phyloP scores from a whole-genome alignment of 37 sponge, comb jelly and placozoan species.

The Cliona cf. orientalis region DNA sequence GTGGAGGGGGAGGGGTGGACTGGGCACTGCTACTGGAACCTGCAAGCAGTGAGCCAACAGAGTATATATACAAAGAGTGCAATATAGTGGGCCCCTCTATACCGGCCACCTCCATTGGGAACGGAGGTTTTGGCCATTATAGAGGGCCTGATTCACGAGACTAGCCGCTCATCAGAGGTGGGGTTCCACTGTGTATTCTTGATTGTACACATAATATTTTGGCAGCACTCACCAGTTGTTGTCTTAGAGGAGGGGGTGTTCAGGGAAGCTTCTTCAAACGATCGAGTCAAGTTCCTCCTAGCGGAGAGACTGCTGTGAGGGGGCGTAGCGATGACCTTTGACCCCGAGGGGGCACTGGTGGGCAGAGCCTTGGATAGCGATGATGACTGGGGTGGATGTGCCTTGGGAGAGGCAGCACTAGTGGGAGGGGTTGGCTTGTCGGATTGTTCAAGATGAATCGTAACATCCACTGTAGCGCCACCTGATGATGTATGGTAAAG shows the following conservation, averaged over 20 bases:
- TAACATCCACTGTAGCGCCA: conserved; percentile 8
- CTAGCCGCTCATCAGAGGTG: too few relatives aligned
- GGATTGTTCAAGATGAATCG: neutral
- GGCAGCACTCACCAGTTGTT: too few relatives aligned
- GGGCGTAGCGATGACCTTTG: neutral
- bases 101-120: too few relatives aligned
- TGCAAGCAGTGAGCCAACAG: neutral
- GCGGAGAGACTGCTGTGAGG: conserved; percentile 8
- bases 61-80: too few relatives aligned
- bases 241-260: neutral
- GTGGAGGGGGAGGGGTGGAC: neutral
- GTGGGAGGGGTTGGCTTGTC: neutral
- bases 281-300: conserved; percentile 40
- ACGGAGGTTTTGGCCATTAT: too few relatives aligned
- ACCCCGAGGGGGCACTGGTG: neutral
- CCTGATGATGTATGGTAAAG: neutral
- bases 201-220: too few relatives aligned
- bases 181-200: too few relatives aligned
- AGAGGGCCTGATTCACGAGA: too few relatives aligned
- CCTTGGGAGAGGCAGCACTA: too few relatives aligned
- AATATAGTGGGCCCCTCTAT: too few relatives aligned
- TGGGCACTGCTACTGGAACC: neutral
- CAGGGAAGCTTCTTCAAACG: conserved; percentile 71
- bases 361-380: neutral
- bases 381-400: too few relatives aligned